A percentile compares a stretch with the other conserved stretches of the same genome.
phyloP scores from a whole-genome alignment of 2,113 vertebrate species.

The Amphiprion ocellaris region DNA sequence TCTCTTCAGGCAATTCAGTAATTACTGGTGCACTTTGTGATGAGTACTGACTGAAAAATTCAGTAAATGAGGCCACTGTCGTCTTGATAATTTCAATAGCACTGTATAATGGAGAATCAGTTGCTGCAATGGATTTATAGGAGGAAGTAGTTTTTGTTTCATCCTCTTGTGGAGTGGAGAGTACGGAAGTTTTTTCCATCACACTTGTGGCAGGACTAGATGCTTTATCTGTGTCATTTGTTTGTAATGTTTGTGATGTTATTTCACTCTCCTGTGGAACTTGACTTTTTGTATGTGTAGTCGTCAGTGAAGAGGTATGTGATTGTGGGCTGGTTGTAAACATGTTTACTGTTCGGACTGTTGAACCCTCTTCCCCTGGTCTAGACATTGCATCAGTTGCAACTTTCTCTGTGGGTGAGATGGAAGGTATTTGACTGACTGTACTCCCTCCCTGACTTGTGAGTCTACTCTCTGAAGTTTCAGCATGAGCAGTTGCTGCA shows the following conservation, averaged over 20 bases:
- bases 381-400: constrained; percentile 12
- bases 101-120: constrained; percentile 54
- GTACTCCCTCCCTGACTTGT: constrained; percentile 17
- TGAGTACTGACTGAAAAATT: constrained; percentile 49
- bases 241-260: constrained; percentile 24
- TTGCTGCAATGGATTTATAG: constrained; percentile 25
- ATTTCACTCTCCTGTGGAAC: constrained; percentile 6
- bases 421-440: constrained; percentile 14
- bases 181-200: neutral
- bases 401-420: constrained; percentile 29
- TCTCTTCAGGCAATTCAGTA: constrained; percentile 20
- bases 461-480: constrained; percentile 17
- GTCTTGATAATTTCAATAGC: constrained; percentile 59
- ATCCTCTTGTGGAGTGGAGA: neutral
- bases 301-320: neutral
- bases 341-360: constrained; percentile 31
- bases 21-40: constrained; percentile 28
- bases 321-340: constrained; percentile 34
- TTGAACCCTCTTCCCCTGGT: constrained; percentile 41
- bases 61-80: constrained; percentile 60
- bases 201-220: neutral
- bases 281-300: constrained; percentile 8
- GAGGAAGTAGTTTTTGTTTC: constrained; percentile 22
- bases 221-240: constrained; percentile 28
- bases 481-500: constrained; percentile 1